These are phyloP conservation scores for Tipula helvola DNA, from an alignment of 2,888 invertebrate genomes.

Conservation along the genomic window DNA sequence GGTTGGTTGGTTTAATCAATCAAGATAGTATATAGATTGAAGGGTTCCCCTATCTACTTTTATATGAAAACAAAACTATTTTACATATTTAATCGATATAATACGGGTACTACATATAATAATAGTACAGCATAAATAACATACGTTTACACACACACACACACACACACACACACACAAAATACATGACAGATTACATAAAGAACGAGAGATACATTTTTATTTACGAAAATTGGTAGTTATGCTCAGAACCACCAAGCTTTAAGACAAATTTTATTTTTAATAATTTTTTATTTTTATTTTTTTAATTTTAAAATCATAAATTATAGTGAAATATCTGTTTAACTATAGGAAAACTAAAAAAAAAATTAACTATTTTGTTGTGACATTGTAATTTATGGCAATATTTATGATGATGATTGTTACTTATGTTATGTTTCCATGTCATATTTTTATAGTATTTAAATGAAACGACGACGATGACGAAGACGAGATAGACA, in stretches of 20 bases:
- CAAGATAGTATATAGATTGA: neutral
- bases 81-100: neutral
- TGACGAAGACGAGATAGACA: neutral
- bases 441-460: neutral
- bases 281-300: neutral
- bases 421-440: neutral
- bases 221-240: neutral
- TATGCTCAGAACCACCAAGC: neutral
- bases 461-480: neutral
- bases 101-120: neutral
- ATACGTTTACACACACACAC: neutral
- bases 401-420: neutral
- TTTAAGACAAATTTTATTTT: neutral
- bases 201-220: neutral
- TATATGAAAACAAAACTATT: neutral
- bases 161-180: neutral
- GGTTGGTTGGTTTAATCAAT: neutral
- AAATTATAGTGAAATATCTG: neutral
- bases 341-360: neutral
- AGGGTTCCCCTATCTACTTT: neutral
- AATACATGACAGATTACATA: neutral
- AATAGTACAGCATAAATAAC: neutral
- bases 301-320: neutral
- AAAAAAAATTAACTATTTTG: neutral
- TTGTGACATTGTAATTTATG: neutral